Percentiles rank a stretch among this genome's conserved stretches.
phyloP scores from a whole-genome alignment of 2,113 vertebrate genomes.

The Plotosus lineatus region DNA sequence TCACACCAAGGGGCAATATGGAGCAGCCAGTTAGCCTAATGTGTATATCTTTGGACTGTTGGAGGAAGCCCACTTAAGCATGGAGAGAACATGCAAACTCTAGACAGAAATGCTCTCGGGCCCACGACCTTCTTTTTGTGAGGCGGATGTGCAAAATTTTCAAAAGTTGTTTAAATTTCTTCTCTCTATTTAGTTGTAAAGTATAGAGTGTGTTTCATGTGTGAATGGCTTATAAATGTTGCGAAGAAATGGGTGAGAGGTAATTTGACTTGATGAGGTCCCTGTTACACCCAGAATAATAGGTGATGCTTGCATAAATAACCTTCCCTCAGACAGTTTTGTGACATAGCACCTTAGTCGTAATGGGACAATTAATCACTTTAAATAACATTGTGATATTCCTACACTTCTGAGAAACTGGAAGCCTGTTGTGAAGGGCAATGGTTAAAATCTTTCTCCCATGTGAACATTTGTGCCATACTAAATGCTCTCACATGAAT shows the following conservation, averaged over 20 bases:
- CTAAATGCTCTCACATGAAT: background rate
- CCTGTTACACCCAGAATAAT: slow-evolving; percentile 46
- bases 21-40: too few species aligned
- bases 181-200: background rate
- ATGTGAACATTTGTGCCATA: background rate
- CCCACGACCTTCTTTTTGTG: too few species aligned
- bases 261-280: slow-evolving; percentile 23
- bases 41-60: too few species aligned
- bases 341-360: background rate
- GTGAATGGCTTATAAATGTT: background rate
- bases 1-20: too few species aligned
- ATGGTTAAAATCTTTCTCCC: background rate
- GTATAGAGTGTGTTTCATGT: background rate
- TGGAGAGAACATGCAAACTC: too few species aligned
- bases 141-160: background rate
- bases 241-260: background rate
- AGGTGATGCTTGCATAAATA: slow-evolving; percentile 26
- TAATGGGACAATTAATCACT: slow-evolving; percentile 16
- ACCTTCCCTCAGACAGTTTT: slow-evolving; percentile 4
- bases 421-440: background rate
- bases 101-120: too few species aligned
- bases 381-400: slow-evolving; percentile 3
- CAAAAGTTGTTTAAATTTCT: background rate
- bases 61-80: too few species aligned
- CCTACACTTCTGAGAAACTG: background rate